These are phyloP conservation scores for Mayetiola destructor DNA, from an alignment of 2,888 invertebrate species.

Conservation along the genomic window DNA sequence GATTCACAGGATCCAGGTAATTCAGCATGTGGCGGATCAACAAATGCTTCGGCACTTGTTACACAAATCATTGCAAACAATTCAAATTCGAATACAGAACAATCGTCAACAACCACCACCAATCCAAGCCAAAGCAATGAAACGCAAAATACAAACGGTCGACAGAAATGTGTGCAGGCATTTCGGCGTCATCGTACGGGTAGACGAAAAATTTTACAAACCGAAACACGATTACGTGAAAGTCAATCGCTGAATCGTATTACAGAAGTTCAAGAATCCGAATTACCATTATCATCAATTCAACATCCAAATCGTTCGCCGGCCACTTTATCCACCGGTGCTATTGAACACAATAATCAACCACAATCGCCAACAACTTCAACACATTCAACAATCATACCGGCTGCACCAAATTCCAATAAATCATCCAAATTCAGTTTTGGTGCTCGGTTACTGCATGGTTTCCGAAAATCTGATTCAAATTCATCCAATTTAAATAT, in stretches of 20 bases:
- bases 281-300: conserved; percentile 19
- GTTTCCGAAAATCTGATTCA: neutral
- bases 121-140: conserved; percentile 21
- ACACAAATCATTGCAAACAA: neutral
- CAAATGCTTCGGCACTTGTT: neutral
- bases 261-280: conserved; percentile 70
- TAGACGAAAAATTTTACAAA: conserved; percentile 41
- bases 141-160: conserved; percentile 13
- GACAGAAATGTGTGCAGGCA: conserved; percentile 21
- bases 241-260: conserved; percentile 74
- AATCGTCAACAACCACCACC: conserved; percentile 14
- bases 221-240: conserved; percentile 55
- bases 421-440: neutral
- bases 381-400: neutral
- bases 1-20: conserved; percentile 61
- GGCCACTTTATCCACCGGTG: conserved; percentile 2
- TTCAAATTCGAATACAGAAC: conserved; percentile 18
- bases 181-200: conserved; percentile 40
- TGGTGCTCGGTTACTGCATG: neutral
- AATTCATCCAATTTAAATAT: too few species aligned
- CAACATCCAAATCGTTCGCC: conserved; percentile 18
- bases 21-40: conserved; percentile 28
- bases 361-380: conserved; percentile 6
- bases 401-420: neutral
- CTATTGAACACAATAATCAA: neutral